Evolutionary conservation across 2,797 vertebrate species (phyloP).

Genomic region (Chlorospingus flavigularis): DNA sequence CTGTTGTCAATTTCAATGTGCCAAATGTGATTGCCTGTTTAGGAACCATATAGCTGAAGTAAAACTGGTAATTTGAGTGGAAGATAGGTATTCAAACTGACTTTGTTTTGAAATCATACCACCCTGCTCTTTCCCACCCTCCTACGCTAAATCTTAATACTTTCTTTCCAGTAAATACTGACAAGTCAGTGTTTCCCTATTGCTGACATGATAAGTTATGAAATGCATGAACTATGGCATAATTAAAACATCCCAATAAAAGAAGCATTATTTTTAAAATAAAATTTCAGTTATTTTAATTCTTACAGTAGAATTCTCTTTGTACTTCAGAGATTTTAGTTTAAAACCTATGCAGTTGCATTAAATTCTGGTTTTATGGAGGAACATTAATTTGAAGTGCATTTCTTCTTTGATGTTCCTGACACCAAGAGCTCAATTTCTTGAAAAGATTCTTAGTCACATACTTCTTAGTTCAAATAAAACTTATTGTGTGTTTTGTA

Average conservation of each 20-base stretch:
- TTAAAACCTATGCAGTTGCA: background rate
- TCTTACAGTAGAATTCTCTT: background rate
- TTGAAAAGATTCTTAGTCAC: background rate
- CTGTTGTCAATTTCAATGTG: background rate
- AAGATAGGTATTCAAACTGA: background rate
- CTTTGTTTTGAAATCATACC: background rate
- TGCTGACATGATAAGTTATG: background rate
- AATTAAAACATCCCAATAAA: background rate
- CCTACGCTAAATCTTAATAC: background rate
- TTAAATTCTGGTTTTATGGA: background rate
- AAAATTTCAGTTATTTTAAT: background rate
- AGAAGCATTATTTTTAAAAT: background rate
- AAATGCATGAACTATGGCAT: background rate
- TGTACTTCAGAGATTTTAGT: background rate
- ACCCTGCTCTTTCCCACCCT: background rate
- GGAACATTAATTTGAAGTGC: background rate
- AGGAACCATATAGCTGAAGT: background rate
- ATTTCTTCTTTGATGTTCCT: background rate
- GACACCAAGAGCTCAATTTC: background rate
- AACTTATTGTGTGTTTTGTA: background rate
- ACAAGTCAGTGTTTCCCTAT: background rate
- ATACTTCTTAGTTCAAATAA: background rate
- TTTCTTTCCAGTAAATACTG: background rate
- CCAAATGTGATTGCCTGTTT: accelerated
- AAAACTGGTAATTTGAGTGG: background rate